A percentile compares a stretch with the other conserved stretches of the same genome.
Evolutionary conservation across 2,113 vertebrate genomes (phyloP).

Genomic region (Anarhynchus alexandrinus): DNA sequence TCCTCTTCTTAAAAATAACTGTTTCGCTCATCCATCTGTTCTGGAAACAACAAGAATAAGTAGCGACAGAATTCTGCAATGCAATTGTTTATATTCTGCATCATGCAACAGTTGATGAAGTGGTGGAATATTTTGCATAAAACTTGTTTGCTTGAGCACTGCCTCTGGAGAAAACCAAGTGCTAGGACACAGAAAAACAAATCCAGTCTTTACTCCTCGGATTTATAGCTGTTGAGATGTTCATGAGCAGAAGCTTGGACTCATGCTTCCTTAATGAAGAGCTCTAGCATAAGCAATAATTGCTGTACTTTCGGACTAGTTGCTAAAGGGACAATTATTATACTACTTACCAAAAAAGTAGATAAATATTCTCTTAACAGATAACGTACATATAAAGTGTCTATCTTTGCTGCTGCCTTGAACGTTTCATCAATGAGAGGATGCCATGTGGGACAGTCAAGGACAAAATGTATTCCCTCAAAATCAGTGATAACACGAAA

Average conservation of each 20-base stretch:
- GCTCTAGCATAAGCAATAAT: not conserved
- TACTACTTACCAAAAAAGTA: not conserved
- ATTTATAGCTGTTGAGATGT: not conserved
- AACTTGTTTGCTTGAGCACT: not conserved
- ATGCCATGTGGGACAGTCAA: not conserved
- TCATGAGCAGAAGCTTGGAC: not conserved
- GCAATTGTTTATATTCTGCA: not conserved
- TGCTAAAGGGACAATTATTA: not conserved
- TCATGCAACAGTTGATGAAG: not conserved
- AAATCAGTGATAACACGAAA: not conserved
- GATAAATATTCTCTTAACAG: not conserved
- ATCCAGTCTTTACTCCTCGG: not conserved
- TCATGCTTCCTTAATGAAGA: not conserved
- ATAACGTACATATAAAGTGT: not conserved
- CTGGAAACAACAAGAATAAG: not conserved
- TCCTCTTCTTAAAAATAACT: not conserved
- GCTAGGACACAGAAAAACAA: not conserved
- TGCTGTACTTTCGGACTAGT: not conserved
- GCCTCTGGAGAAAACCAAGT: not conserved
- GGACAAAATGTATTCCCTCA: not conserved
- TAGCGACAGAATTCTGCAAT: not conserved
- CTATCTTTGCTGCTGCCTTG: not conserved
- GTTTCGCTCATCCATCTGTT: not conserved
- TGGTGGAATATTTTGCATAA: not conserved
- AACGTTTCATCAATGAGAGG: not conserved